Conservation (phyloP, 2,113 vertebrate species). For the Centropus bengalensis region DNA sequence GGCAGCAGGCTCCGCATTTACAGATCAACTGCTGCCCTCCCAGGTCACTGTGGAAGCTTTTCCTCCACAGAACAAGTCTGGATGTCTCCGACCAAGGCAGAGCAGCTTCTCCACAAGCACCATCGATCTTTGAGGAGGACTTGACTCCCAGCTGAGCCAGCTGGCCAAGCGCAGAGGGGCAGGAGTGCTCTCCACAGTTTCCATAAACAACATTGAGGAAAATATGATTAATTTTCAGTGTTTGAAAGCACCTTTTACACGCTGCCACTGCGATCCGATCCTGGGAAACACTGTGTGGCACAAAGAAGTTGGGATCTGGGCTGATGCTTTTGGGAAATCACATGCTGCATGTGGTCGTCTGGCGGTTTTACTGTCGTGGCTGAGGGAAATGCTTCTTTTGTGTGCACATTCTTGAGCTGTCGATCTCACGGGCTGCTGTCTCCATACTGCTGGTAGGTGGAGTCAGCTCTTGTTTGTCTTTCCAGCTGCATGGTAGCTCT, state of each 20-base stretch:
- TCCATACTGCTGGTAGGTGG: slow-evolving; percentile 57
- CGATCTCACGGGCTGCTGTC: slow-evolving; percentile 46
- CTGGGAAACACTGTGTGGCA: slow-evolving; percentile 53
- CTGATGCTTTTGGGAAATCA: slow-evolving; percentile 64
- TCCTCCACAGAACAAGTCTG: background rate
- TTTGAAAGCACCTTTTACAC: background rate
- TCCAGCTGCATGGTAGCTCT: background rate
- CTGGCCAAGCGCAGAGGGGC: background rate
- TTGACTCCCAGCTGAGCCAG: background rate
- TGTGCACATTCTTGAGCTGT: slow-evolving; percentile 55
- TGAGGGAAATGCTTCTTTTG: slow-evolving; percentile 59
- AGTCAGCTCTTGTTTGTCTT: slow-evolving; percentile 53
- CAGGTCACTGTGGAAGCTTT: background rate
- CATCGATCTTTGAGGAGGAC: fast-evolving
- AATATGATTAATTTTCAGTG: slow-evolving; percentile 41
- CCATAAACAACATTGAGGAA: slow-evolving; percentile 28
- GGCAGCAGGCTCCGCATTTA: background rate
- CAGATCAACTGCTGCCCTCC: background rate
- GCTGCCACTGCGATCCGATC: slow-evolving; percentile 19
- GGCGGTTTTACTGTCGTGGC: slow-evolving; percentile 59
- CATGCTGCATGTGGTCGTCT: slow-evolving; percentile 67
- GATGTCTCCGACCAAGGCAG: background rate
- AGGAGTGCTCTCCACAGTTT: background rate
- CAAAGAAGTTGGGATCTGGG: slow-evolving; percentile 12
- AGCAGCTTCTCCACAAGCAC: background rate